phyloP scores from a whole-genome alignment of 2,113 vertebrate species.

The Eudorcas thomsonii region DNA sequence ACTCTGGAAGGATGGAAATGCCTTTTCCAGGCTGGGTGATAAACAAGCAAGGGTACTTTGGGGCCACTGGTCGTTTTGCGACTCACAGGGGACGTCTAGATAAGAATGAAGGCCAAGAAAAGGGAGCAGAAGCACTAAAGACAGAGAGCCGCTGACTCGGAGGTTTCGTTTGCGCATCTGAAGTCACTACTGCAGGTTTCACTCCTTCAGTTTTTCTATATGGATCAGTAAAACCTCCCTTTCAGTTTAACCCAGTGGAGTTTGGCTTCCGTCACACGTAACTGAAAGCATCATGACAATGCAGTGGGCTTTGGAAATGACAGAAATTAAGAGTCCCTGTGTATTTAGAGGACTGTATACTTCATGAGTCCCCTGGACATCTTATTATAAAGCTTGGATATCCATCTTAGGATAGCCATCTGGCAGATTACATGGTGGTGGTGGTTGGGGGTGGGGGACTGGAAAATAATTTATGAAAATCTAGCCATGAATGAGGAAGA shows the following conservation, averaged over 20 bases:
- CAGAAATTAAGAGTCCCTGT: background rate
- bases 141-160: no score
- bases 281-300: background rate
- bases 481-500: background rate
- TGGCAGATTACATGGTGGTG: background rate
- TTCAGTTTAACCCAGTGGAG: background rate
- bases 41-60: background rate
- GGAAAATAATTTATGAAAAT: background rate
- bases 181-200: background rate
- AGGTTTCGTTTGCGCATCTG: background rate
- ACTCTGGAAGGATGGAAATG: background rate
- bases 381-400: background rate
- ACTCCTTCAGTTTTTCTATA: background rate
- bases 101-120: background rate
- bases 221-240: background rate
- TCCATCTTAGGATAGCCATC: background rate
- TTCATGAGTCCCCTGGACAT: background rate
- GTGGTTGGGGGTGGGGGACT: background rate
- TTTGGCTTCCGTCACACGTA: background rate
- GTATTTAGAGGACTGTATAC: background rate
- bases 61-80: no score
- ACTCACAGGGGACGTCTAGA: background rate
- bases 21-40: background rate
- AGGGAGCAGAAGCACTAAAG: background rate
- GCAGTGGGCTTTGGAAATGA: background rate